Conservation (phyloP, 1,140 invertebrate genomes). For the Spodoptera litura region DNA sequence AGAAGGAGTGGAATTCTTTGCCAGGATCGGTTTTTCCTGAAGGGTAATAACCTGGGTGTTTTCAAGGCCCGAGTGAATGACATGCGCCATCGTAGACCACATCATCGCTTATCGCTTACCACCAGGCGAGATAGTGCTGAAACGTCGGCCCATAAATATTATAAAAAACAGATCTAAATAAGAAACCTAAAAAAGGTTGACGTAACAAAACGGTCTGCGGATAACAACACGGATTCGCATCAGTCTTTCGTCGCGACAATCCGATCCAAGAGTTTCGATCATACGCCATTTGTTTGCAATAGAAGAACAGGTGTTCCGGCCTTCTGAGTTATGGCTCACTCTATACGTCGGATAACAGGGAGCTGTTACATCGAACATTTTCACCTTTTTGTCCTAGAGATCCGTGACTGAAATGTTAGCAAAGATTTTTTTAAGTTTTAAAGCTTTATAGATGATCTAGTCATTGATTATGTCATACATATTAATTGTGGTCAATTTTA, state of each 20-base stretch:
- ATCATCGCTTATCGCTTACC: too few relatives aligned
- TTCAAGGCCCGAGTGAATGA: too few relatives aligned
- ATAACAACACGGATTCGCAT: constrained; percentile 40
- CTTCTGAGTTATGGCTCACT: constrained; percentile 53
- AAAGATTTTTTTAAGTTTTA: too few relatives aligned
- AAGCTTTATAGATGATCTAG: too few relatives aligned
- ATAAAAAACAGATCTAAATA: constrained; percentile 5
- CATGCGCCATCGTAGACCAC: too few relatives aligned
- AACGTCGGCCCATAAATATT: too few relatives aligned
- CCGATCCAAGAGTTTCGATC: constrained; percentile 53
- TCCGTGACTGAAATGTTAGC: background rate
- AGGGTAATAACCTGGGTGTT: too few relatives aligned
- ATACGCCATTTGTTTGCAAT: constrained; percentile 53
- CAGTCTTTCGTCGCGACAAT: constrained; percentile 45
- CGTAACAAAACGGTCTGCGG: background rate
- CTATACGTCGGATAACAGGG: constrained; percentile 53
- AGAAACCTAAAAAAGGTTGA: background rate
- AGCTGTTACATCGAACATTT: constrained; percentile 32
- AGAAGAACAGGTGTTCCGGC: constrained; percentile 56
- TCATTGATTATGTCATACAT: too few relatives aligned
- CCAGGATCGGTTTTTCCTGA: too few relatives aligned
- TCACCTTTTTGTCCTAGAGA: constrained; percentile 5
- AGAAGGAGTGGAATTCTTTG: too few relatives aligned
- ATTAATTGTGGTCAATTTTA: too few relatives aligned
- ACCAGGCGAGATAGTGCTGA: too few relatives aligned